Base-by-base conservation (phyloP, 2,797 vertebrate genomes). In the Acanthis flammea region DNA sequence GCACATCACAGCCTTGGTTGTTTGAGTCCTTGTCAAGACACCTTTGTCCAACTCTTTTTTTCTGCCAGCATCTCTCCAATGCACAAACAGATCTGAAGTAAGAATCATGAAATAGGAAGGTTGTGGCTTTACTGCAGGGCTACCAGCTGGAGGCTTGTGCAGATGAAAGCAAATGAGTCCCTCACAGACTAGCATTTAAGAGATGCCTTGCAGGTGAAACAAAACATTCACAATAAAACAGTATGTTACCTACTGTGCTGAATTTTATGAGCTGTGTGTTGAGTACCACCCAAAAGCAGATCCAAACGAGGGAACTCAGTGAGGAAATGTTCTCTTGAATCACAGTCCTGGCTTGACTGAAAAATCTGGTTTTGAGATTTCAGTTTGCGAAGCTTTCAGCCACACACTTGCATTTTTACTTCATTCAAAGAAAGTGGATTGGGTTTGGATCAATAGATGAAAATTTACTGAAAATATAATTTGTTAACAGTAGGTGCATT, bases 61-160 rank as follows among this genome's bases (percentile, higher is more conserved):
- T 47, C 48, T 78, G 80, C 66, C 73, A 94, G 45, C 44, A 87
- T 77, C 51, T 87, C 66, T 92, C 72, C 51, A 81, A 27, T 24
- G 28, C 58, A 78, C 77, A 80, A 68, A 92, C 92, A 41, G 35
- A 86, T 93, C 62, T 97, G 85, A 96, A 91, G 63, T 84, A 61
- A 71, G 51, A 70, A 15, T 80, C 42, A 66, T 27, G 42, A 92
- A 86, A 90, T 12, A 55, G 58, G 75, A 77, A 91, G 51, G 66
- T 22, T 94, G 66, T 62, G 82, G 72, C 72, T 90, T 95, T 90
- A 80, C 87, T 92, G 66, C 62, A 94, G 77, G 89, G 66, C 62
- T 92, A 95, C 82, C 75, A 87, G 86, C 84, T 91, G 73, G 60
- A 91, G 48, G 51, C 62, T 89, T 74, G 68, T 92, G 93, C 72